A percentile compares a stretch with the other conserved stretches of the same genome.
These are phyloP conservation scores for Hypomecis punctinalis DNA, from an alignment of 2,888 invertebrate species.

Conservation along the genomic window DNA sequence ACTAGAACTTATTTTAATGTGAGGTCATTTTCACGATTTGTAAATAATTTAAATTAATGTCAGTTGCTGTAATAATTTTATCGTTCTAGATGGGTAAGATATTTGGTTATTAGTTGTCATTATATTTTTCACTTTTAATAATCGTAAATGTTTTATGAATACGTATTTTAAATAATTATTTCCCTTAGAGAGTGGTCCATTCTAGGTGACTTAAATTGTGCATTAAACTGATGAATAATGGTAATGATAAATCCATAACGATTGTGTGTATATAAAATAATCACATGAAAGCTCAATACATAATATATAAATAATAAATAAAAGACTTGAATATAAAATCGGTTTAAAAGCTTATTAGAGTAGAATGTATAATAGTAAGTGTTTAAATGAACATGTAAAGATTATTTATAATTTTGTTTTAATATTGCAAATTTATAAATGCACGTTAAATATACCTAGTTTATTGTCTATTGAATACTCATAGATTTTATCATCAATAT, in stretches of 20 bases:
- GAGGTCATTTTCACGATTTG: conserved; percentile 22
- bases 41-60: conserved; percentile 30
- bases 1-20: conserved; percentile 31
- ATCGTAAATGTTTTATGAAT: conserved; percentile 35
- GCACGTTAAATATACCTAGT: conserved; percentile 59
- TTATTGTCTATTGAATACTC: conserved; percentile 56
- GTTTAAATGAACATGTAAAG: conserved; percentile 50
- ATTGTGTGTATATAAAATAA: conserved; percentile 74
- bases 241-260: conserved; percentile 61
- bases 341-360: conserved; percentile 74
- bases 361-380: conserved; percentile 69
- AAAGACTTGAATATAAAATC: conserved; percentile 80
- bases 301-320: conserved; percentile 69
- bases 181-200: conserved; percentile 83
- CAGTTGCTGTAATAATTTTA: conserved; percentile 52
- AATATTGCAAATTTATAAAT: conserved; percentile 60
- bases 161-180: conserved; percentile 42
- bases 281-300: conserved; percentile 78
- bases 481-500: conserved; percentile 64
- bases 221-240: conserved; percentile 77
- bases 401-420: conserved; percentile 51
- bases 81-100: conserved; percentile 34
- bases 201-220: conserved; percentile 83
- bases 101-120: background rate
- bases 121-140: background rate